Percentiles rank a stretch among this genome's conserved stretches.
Conservation (phyloP, 1,140 invertebrate species). For the Drosophila nasuta region DNA sequence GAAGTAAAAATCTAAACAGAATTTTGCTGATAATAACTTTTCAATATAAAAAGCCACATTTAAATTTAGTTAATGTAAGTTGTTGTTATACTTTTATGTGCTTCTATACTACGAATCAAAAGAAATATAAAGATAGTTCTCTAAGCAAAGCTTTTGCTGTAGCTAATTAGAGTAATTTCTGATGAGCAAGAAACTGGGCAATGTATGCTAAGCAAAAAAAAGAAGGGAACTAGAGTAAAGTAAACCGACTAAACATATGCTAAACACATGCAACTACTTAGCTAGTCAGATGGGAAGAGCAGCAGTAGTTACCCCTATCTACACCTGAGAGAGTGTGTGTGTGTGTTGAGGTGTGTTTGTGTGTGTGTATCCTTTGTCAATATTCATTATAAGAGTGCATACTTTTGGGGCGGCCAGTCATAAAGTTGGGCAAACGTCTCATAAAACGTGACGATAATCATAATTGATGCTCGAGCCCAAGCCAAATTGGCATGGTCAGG, state of each 20-base stretch:
- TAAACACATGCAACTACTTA: conserved; percentile 12
- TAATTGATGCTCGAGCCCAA: conserved; percentile 73
- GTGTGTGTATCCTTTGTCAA: conserved; percentile 72
- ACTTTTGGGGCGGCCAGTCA: conserved; percentile 72
- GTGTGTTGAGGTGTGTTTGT: neutral
- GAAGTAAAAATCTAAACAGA: too few species aligned
- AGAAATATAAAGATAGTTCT: too few species aligned
- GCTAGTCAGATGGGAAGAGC: neutral
- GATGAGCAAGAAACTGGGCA: conserved; percentile 32
- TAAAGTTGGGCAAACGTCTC: conserved; percentile 80
- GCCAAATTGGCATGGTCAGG: conserved; percentile 44
- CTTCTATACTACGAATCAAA: too few species aligned
- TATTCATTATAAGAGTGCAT: conserved; percentile 82
- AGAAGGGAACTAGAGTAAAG: neutral
- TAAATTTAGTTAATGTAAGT: too few species aligned
- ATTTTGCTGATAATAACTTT: too few species aligned
- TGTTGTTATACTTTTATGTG: too few species aligned
- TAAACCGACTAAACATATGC: conserved; percentile 10
- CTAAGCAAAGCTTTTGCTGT: neutral
- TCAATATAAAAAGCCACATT: too few species aligned
- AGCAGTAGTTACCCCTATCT: conserved; percentile 4
- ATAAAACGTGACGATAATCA: conserved; percentile 84
- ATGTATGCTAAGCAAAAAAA: neutral
- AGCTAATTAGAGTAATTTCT: conserved; percentile 43
- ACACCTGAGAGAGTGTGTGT: neutral